Conservation (phyloP, 2,113 vertebrate species). For the Sylvicapra grimmia region DNA sequence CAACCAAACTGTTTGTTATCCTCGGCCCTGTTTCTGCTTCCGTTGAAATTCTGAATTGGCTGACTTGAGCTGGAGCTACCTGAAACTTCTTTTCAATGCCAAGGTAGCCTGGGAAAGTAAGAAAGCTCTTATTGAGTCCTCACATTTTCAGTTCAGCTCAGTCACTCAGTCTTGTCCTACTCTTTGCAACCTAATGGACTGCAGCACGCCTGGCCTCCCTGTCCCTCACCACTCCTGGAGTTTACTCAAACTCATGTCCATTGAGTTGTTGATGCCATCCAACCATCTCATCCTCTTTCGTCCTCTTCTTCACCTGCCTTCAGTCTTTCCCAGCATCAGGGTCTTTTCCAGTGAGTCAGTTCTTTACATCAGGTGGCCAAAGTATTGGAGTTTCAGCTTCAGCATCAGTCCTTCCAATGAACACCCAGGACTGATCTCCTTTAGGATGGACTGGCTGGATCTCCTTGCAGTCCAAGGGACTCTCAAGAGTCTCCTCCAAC, state of each 20-base stretch:
- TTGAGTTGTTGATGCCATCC: neutral
- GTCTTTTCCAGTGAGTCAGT: neutral
- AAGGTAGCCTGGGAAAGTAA: neutral
- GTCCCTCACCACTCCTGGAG: neutral
- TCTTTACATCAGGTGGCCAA: neutral
- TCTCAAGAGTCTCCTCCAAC: neutral
- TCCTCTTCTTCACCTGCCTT: neutral
- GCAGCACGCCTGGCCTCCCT: neutral
- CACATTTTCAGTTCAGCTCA: neutral
- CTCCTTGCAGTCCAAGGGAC: neutral
- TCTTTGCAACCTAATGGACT: neutral
- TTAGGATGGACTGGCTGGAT: neutral
- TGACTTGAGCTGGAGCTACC: neutral
- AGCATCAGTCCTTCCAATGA: neutral
- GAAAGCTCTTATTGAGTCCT: neutral
- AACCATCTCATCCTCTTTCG: rapidly evolving
- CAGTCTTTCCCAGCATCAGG: neutral
- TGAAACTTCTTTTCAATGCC: neutral
- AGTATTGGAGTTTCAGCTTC: neutral
- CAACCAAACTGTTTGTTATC: neutral
- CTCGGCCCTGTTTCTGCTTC: neutral
- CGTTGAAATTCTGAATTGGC: neutral
- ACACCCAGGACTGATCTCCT: neutral
- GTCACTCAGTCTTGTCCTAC: neutral
- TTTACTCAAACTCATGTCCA: neutral